These are phyloP conservation scores for Protobothrops flavoviridis DNA, from an alignment of 2,113 vertebrate species.

Conservation along the genomic window DNA sequence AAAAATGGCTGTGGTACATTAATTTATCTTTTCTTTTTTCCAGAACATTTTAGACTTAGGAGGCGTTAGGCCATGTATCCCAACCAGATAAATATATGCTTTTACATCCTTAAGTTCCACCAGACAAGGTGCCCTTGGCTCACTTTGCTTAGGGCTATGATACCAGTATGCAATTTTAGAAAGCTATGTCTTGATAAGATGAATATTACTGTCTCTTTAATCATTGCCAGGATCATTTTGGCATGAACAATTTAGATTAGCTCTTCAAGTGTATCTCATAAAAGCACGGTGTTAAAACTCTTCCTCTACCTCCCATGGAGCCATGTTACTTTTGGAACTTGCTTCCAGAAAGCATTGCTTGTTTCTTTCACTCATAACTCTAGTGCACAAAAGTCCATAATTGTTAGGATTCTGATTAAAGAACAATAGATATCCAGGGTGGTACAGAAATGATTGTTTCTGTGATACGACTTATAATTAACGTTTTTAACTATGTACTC, in stretches of 20 bases:
- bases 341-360: background rate
- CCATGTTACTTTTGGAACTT: background rate
- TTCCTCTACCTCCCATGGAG: background rate
- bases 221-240: slow-evolving; percentile 5
- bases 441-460: background rate
- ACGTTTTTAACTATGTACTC: background rate
- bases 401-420: background rate
- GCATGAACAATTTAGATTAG: slow-evolving; percentile 21
- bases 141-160: slow-evolving; percentile 53
- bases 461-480: background rate
- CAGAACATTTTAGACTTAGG: slow-evolving; percentile 60
- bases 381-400: slow-evolving; percentile 23
- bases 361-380: background rate
- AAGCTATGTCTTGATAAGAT: slow-evolving; percentile 40
- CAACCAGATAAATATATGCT: slow-evolving; percentile 45
- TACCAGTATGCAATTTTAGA: slow-evolving; percentile 38
- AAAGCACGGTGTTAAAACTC: background rate
- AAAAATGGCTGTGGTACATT: slow-evolving; percentile 62
- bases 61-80: slow-evolving; percentile 64
- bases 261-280: background rate
- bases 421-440: background rate
- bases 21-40: slow-evolving; percentile 43
- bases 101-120: slow-evolving; percentile 57
- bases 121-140: slow-evolving; percentile 65
- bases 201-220: slow-evolving; percentile 30